These are phyloP conservation scores for Caenorhabditis becei DNA, from an alignment of 2,888 invertebrate genomes.

Conservation along the genomic window DNA sequence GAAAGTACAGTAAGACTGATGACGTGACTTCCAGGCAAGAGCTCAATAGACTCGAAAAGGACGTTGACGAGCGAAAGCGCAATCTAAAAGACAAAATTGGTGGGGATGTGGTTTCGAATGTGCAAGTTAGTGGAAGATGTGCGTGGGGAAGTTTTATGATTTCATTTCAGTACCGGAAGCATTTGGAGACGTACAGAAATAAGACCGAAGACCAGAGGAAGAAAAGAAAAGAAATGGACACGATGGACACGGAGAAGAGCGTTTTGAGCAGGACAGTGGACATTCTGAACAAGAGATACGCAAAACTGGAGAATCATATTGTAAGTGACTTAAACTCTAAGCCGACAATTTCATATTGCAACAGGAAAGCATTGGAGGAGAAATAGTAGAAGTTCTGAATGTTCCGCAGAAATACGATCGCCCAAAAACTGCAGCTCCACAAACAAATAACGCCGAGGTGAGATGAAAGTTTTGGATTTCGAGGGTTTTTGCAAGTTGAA, in stretches of 20 bases:
- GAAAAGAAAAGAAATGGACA: constrained; percentile 87
- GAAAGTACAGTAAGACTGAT: constrained; percentile 34
- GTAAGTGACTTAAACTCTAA: constrained; percentile 83
- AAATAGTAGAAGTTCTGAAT: constrained; percentile 71
- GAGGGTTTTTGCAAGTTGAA: constrained; percentile 14
- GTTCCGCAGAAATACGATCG: constrained; percentile 64
- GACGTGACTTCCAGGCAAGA: constrained; percentile 61
- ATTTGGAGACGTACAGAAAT: constrained; percentile 89
- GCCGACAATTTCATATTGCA: constrained; percentile 10
- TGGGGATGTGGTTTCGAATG: constrained; percentile 59
- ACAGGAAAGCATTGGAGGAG: constrained; percentile 77
- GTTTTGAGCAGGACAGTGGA: constrained; percentile 88
- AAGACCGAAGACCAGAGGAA: constrained; percentile 90
- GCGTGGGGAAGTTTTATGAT: not conserved
- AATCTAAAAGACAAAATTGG: constrained; percentile 51
- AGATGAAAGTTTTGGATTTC: constrained; percentile 38
- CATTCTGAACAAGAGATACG: constrained; percentile 85
- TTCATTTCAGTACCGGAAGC: constrained; percentile 87
- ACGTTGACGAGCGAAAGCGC: constrained; percentile 48
- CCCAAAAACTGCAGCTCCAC: constrained; percentile 80
- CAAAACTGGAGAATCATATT: constrained; percentile 84
- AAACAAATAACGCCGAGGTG: constrained; percentile 63
- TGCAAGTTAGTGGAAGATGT: constrained; percentile 44
- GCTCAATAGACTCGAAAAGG: constrained; percentile 43
- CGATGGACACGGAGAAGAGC: constrained; percentile 88